Evolutionary conservation across 2,113 vertebrate genomes (phyloP).

Genomic region (Carassius auratus): DNA sequence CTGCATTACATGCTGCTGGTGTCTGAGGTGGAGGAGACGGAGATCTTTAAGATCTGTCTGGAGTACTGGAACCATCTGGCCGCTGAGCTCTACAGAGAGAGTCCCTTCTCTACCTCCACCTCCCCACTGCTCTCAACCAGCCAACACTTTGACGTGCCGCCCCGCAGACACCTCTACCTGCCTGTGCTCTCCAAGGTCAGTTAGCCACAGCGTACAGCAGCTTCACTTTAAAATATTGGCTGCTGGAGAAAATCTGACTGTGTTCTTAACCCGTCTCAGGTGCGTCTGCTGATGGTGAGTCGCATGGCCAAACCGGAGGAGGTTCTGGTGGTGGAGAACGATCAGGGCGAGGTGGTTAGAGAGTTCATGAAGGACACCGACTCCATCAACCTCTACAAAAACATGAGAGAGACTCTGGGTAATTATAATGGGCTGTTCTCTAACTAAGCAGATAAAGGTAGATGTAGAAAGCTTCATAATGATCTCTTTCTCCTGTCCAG

Average conservation of each 20-base stretch:
- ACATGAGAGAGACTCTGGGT: conserved; percentile 97
- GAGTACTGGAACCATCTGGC: conserved; percentile 98
- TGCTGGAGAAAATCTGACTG: background rate
- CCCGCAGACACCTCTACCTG: conserved; percentile 90
- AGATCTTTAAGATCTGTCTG: conserved; percentile 97
- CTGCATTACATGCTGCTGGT: conserved; percentile 96
- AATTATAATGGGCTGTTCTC: conserved; percentile 54
- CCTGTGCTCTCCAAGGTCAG: conserved; percentile 92
- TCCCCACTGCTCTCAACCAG: conserved; percentile 88
- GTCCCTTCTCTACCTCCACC: conserved; percentile 89
- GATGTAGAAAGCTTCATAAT: background rate
- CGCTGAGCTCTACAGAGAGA: conserved; percentile 93
- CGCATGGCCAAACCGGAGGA: conserved; percentile 98
- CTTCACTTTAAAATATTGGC: background rate
- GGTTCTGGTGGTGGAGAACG: conserved; percentile 95
- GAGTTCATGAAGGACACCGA: conserved; percentile 99
- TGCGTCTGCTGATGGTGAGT: conserved; percentile 93
- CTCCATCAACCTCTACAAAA: conserved; percentile 97
- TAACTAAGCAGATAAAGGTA: background rate
- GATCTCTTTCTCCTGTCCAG: conserved; percentile 64
- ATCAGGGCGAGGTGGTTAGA: conserved; percentile 94
- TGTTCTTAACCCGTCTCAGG: conserved; percentile 69
- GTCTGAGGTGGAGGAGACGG: conserved; percentile 96
- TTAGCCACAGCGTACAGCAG: background rate
- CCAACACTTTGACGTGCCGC: conserved; percentile 91